phyloP scores from a whole-genome alignment of 2,888 invertebrate species.

The Agonopterix alstromeriana region DNA sequence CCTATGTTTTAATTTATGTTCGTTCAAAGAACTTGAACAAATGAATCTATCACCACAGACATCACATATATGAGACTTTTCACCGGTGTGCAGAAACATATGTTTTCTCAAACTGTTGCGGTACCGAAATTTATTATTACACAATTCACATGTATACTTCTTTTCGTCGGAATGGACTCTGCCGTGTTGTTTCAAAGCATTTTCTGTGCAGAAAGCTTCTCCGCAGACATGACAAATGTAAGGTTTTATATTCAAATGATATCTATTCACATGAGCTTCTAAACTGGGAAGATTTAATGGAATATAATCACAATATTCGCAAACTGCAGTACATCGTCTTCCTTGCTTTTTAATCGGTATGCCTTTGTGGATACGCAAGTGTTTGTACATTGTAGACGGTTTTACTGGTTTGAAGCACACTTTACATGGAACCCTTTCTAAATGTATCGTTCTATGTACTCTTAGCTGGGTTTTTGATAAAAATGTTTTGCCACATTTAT shows the following conservation, averaged over 20 bases:
- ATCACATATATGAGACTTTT: constrained; percentile 36
- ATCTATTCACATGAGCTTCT: constrained; percentile 32
- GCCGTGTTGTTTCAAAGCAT: constrained; percentile 24
- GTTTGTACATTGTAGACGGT: constrained; percentile 10
- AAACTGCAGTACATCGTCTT: background rate
- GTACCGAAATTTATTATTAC: constrained; percentile 34
- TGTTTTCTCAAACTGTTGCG: constrained; percentile 38
- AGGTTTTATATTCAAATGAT: constrained; percentile 31
- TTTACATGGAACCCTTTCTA: constrained; percentile 23
- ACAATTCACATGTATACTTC: constrained; percentile 24
- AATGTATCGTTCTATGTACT: constrained; percentile 26
- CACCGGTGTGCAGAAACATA: constrained; percentile 34
- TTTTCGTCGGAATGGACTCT: constrained; percentile 22
- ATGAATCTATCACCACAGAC: constrained; percentile 35
- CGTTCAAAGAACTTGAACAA: constrained; percentile 37
- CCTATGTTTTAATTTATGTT: constrained; percentile 35
- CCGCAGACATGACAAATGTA: constrained; percentile 28
- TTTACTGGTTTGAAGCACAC: constrained; percentile 25
- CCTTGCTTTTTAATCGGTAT: background rate
- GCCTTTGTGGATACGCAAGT: constrained; percentile 24
- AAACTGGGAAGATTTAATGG: constrained; percentile 7
- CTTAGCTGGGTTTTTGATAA: constrained; percentile 20
- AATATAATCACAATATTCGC: constrained; percentile 1
- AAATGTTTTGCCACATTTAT: constrained; percentile 31
- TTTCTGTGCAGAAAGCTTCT: constrained; percentile 22